phyloP scores from a whole-genome alignment of 2,888 invertebrate species.

The Trichogramma dendrolimi region DNA sequence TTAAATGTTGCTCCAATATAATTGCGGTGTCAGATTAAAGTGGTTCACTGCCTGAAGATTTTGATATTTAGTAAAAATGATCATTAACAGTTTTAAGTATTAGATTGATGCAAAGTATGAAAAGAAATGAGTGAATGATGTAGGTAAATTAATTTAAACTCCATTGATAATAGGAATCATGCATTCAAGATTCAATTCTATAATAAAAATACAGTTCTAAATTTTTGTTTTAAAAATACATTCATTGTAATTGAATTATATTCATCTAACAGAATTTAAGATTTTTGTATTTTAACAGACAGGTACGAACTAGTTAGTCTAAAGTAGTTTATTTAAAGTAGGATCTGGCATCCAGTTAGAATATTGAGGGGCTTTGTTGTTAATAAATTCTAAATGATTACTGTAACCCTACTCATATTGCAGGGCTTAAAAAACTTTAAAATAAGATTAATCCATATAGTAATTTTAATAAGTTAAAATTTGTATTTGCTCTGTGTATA shows the following conservation, averaged over 20 bases:
- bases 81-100: too few species aligned
- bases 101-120: too few species aligned
- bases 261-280: constrained; percentile 4
- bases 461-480: neutral
- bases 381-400: too few species aligned
- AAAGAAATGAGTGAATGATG: neutral
- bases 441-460: neutral
- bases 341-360: constrained; percentile 5
- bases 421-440: neutral
- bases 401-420: too few species aligned
- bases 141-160: constrained; percentile 2
- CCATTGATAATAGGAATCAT: too few species aligned
- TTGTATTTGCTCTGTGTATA: neutral
- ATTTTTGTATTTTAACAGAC: neutral
- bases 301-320: too few species aligned
- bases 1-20: constrained; percentile 20
- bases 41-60: constrained; percentile 25
- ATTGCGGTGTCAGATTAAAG: constrained; percentile 17
- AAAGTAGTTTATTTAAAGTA: constrained; percentile 4
- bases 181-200: too few species aligned
- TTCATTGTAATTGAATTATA: neutral
- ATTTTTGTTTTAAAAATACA: neutral
- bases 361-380: constrained; percentile 4
- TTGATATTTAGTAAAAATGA: constrained; percentile 12
- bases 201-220: too few species aligned